Evolutionary conservation across 2,888 invertebrate species (phyloP).

Genomic region (Noctuana brunneofusca): DNA sequence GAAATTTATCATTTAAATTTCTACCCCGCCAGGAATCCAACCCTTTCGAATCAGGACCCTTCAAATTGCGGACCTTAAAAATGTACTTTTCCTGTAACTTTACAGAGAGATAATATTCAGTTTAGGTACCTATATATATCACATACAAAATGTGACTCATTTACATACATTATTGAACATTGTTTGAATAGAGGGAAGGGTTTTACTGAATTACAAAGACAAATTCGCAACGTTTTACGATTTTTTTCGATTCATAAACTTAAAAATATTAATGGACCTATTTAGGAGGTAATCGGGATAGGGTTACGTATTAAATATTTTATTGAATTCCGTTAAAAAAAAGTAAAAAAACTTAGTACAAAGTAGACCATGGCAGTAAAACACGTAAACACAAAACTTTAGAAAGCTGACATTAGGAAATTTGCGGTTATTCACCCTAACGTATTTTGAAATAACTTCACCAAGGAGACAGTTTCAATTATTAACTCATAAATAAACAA

Average conservation of each 20-base stretch:
- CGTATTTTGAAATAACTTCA: background rate
- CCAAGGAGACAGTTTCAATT: background rate
- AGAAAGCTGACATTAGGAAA: slow-evolving; percentile 27
- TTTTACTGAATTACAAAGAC: no score
- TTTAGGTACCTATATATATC: no score
- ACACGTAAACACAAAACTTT: slow-evolving; percentile 37
- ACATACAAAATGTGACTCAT: background rate
- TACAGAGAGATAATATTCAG: background rate
- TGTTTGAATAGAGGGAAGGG: background rate
- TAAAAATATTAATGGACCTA: no score
- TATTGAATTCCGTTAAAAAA: background rate
- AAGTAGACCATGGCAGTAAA: slow-evolving; percentile 7
- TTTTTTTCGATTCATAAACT: no score
- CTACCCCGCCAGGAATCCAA: no score
- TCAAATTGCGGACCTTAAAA: no score
- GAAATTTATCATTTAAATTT: no score
- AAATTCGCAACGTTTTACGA: no score
- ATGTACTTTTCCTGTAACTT: background rate
- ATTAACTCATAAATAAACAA: background rate
- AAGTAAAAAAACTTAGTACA: background rate
- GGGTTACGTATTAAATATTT: background rate
- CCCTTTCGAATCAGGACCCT: no score
- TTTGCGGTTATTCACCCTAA: slow-evolving; percentile 39
- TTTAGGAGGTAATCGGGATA: background rate
- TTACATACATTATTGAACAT: background rate